Base-by-base conservation (phyloP, 2,888 invertebrate species). In the Epinotia demarniana region DNA sequence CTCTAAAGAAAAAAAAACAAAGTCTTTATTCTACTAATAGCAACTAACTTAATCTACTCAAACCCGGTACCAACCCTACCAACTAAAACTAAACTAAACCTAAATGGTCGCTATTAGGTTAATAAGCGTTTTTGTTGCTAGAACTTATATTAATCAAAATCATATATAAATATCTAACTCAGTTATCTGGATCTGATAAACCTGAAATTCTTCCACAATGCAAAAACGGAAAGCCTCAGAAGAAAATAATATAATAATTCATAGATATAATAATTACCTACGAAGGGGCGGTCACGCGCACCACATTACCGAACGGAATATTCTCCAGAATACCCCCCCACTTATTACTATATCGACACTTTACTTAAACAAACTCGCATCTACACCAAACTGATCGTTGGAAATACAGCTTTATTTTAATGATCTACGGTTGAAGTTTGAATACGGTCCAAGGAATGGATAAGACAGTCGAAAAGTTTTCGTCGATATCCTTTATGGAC, bases 231-330 rank as follows among this genome's bases (percentile, higher is more conserved):
- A 46, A 58, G 58, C 68, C 69, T 46, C 19, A 23, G 12, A 23
- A 3, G 69, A 12, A 53, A 70, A 63, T 60, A 63, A 73, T 76
- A 76, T 53, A 63, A 76, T 76, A 76, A 60, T 53, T 75, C 70
- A 76, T 58, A 72, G 77, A 79, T 79, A 78, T 80, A 78, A 70
- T 79, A 80, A 81, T 81, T 78, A 81, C 64, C 80, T 78, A 81
- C 64, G 77, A 66, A 27, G 18, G 75, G 69, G 72, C 78, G 76
- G 81, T 81, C 82, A 83, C 81, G 83, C 79, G 81, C 79, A 70
- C 62, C 23, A 77, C 79, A 81, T 80, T 82, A 81, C 77, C 78
- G 57, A 49, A 74, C 70, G 60, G 74, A 78, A 79, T 75, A 58
- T 73, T 57, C 72, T 60, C 74, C 74, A 23, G 23, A 12, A 63